Evolutionary conservation across 2,888 invertebrate species (phyloP), one percentile per base, ranked within the genome.

Genomic region (Cataglyphis livida): DNA sequence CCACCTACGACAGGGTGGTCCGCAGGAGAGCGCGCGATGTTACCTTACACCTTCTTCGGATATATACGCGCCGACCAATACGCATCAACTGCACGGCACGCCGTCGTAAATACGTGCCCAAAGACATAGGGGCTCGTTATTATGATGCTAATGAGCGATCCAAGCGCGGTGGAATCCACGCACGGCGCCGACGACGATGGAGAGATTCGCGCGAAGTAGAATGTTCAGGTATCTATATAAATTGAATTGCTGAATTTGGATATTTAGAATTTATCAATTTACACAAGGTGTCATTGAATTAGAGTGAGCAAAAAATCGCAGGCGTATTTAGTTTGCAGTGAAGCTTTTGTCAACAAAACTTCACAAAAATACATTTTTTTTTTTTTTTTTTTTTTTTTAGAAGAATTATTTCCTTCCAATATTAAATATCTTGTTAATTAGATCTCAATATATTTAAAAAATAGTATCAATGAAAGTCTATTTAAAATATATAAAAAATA

Each of bases 61-160:
- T 90, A 92, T 93, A 93, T 93, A 92, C 91, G 44, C 90, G 91
- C 90, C 89, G 91, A 91, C 91, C 92, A 91, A 92, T 91, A 91
- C 90, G 91, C 92, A 93, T 93, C 93, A 91, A 92, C 91, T 91
- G 89, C 89, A 87, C 76, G 82, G 87, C 88, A 89, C 89, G 90
- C 91, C 89, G 89, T 92, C 92, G 93, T 93, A 93, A 93, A 93
- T 91, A 93, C 89, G 71, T 70, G 74, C 59, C 84, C 88, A 89
- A 90, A 91, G 92, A 92, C 92, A 91, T 91, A 92, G 90, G 90
- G 92, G 90, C 91, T 92, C 91, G 92, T 92, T 93, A 92, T 93
- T 92, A 93, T 92, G 92, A 93, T 93, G 93, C 92, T 92, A 93
- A 93, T 93, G 90, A 92, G 92, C 90, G 88, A 87, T 84, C 82